Conservation (phyloP, 2,888 invertebrate genomes). For the Meiosimyza decipiens region DNA sequence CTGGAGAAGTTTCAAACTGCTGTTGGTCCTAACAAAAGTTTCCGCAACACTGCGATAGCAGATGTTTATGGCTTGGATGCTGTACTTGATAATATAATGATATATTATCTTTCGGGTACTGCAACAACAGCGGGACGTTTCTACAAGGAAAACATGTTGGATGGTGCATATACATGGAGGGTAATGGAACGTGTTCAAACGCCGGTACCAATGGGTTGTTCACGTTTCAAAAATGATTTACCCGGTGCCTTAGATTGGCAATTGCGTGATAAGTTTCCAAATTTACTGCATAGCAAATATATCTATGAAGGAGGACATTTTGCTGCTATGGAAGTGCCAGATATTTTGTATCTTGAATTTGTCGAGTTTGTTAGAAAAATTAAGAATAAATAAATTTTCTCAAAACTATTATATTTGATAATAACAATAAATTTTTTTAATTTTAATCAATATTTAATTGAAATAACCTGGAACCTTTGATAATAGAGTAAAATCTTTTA, state of each 20-base stretch:
- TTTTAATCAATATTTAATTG: too few species aligned
- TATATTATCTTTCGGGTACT: slow-evolving; percentile 80
- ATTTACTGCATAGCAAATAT: slow-evolving; percentile 76
- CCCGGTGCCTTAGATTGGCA: slow-evolving; percentile 71
- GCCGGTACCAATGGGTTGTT: slow-evolving; percentile 78
- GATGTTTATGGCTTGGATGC: slow-evolving; percentile 69
- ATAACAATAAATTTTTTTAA: too few species aligned
- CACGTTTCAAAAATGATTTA: slow-evolving; percentile 78
- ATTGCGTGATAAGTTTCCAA: slow-evolving; percentile 71
- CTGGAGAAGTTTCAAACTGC: slow-evolving; percentile 85
- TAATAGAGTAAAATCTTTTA: too few species aligned
- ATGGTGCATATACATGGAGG: slow-evolving; percentile 42
- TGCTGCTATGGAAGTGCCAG: slow-evolving; percentile 83
- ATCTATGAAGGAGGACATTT: slow-evolving; percentile 85
- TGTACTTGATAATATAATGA: slow-evolving; percentile 79
- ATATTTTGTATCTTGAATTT: slow-evolving; percentile 77
- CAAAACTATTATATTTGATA: too few species aligned
- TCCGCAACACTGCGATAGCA: slow-evolving; percentile 57
- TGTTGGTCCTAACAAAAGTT: slow-evolving; percentile 75
- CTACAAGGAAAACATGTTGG: slow-evolving; percentile 73
- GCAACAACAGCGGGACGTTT: slow-evolving; percentile 77
- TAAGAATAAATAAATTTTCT: too few species aligned
- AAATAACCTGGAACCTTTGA: too few species aligned
- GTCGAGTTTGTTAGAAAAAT: slow-evolving; percentile 68
- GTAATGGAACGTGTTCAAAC: slow-evolving; percentile 70